Evolutionary conservation across 2,797 vertebrate genomes (phyloP).

Genomic region (Setipinna tenuifilis): DNA sequence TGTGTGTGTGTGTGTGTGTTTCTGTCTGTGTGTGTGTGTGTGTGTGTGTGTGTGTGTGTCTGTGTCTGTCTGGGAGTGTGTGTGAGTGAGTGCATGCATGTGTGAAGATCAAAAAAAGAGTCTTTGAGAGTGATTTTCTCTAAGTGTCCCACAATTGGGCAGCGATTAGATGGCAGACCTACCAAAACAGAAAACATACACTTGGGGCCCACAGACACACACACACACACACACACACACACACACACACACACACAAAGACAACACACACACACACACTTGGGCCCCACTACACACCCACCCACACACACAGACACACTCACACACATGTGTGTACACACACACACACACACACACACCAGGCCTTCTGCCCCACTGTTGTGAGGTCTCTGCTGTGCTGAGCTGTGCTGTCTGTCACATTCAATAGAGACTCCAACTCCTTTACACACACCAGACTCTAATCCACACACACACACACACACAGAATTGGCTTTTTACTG

Average conservation of each 20-base stretch:
- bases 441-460: slow-evolving; percentile 56
- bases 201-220: no score
- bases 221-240: not conserved
- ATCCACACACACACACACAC: slow-evolving; percentile 39
- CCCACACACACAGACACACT: not conserved
- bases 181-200: not conserved
- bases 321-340: not conserved
- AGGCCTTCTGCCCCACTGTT: slow-evolving; percentile 43
- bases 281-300: no score
- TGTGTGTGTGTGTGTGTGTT: not conserved
- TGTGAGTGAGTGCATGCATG: not conserved
- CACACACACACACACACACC: not conserved
- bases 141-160: not conserved
- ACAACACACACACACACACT: not conserved
- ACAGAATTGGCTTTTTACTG: not conserved
- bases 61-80: not conserved
- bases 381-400: slow-evolving; percentile 60
- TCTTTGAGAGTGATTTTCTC: slow-evolving; percentile 7
- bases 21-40: not conserved
- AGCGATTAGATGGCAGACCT: slow-evolving; percentile 3
- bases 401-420: slow-evolving; percentile 50
- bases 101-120: not conserved
- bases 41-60: not conserved
- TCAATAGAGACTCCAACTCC: slow-evolving; percentile 61
- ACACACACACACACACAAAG: not conserved